A percentile compares a stretch with the other conserved stretches of the same genome.
phyloP scores from a whole-genome alignment of 2,797 vertebrate species.

The Clarias laeviceps region DNA sequence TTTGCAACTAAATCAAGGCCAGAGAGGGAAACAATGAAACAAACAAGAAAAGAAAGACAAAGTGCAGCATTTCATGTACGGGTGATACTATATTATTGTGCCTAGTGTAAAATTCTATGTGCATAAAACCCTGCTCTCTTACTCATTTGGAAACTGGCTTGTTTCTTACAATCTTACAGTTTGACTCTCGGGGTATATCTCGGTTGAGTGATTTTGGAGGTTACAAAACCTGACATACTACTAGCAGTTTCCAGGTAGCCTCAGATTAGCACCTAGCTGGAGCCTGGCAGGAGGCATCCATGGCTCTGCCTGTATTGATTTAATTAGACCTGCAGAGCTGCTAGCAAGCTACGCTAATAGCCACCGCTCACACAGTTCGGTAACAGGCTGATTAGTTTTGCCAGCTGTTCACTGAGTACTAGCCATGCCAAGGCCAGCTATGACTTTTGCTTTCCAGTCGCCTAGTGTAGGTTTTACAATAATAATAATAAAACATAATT shows the following conservation, averaged over 20 bases:
- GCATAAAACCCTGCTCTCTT: neutral
- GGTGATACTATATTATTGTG: neutral
- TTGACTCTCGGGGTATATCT: constrained; percentile 21
- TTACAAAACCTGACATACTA: constrained; percentile 39
- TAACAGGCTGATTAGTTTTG: constrained; percentile 47
- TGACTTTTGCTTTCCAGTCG: constrained; percentile 44
- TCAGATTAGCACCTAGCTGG: constrained; percentile 49
- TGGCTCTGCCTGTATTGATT: constrained; percentile 55
- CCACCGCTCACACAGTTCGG: constrained; percentile 16
- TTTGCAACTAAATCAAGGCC: constrained; percentile 44
- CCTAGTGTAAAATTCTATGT: neutral
- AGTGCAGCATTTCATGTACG: neutral
- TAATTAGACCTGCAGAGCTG: constrained; percentile 55
- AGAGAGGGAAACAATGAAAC: neutral
- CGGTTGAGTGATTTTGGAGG: constrained; percentile 35
- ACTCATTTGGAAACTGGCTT: neutral
- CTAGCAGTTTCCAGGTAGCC: constrained; percentile 54
- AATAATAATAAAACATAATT: neutral
- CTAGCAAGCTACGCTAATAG: constrained; percentile 45
- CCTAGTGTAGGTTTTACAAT: constrained; percentile 12
- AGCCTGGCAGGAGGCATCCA: constrained; percentile 38
- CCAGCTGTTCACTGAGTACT: constrained; percentile 51
- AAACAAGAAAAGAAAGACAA: constrained; percentile 5
- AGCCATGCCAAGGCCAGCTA: constrained; percentile 48
- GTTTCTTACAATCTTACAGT: constrained; percentile 13